phyloP scores from a whole-genome alignment of 1,140 invertebrate genomes.

The Drosophila athabasca region DNA sequence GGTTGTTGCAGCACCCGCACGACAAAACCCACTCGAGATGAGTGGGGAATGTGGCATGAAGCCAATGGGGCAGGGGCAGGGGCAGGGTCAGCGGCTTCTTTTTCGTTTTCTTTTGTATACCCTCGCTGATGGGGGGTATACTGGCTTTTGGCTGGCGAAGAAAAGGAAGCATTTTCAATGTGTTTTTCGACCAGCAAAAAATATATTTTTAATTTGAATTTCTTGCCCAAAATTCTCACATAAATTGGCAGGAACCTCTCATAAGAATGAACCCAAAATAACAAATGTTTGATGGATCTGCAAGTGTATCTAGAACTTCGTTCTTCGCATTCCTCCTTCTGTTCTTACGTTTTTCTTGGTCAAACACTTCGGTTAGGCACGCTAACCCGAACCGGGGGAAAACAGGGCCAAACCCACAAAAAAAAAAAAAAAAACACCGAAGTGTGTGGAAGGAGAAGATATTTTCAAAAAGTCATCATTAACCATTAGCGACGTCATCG shows the following conservation, averaged over 20 bases:
- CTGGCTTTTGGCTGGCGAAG: too few relatives aligned
- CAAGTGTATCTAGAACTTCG: too few relatives aligned
- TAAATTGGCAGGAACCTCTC: too few relatives aligned
- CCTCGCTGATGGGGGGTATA: too few relatives aligned
- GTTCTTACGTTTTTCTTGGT: constrained; percentile 22
- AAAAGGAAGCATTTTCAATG: too few relatives aligned
- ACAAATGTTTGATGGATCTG: too few relatives aligned
- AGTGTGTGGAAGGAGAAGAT: constrained; percentile 25
- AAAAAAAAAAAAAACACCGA: too few relatives aligned
- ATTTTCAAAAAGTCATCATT: constrained; percentile 70
- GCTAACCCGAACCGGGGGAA: constrained; percentile 53
- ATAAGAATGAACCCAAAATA: too few relatives aligned
- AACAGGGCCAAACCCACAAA: constrained; percentile 72
- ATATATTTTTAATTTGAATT: too few relatives aligned
- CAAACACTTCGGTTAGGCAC: constrained; percentile 73
- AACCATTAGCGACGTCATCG: constrained; percentile 80
- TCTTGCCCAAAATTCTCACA: too few relatives aligned
- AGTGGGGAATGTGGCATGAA: constrained; percentile 9
- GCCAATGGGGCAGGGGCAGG: constrained; percentile 12
- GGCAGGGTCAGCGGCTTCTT: constrained; percentile 52
- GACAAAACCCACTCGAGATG: constrained; percentile 58
- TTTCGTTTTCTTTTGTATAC: constrained; percentile 3
- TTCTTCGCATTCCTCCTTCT: not conserved
- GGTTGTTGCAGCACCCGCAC: constrained; percentile 61
- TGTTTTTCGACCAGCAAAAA: too few relatives aligned